Conservation (phyloP, 2,797 vertebrate genomes). For the Galagoides demidoff region DNA sequence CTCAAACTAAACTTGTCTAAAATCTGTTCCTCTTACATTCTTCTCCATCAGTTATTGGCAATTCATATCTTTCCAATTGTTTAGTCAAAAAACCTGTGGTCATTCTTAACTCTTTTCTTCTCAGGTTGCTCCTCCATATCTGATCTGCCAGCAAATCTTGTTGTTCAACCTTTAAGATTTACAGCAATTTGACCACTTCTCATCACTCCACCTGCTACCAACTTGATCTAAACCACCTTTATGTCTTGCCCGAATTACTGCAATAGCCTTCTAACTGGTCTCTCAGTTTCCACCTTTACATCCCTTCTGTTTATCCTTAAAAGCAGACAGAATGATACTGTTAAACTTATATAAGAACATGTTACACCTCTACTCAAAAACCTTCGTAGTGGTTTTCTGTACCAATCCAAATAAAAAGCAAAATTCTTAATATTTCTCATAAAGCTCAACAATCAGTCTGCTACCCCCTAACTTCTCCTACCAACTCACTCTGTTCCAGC, state of each 20-base stretch:
- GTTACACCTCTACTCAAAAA: not conserved
- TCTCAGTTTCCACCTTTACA: not conserved
- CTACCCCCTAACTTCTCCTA: not conserved
- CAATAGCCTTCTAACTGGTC: not conserved
- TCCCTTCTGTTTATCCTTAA: not conserved
- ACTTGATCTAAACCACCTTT: not conserved
- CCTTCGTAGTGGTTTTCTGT: not conserved
- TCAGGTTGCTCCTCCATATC: not conserved
- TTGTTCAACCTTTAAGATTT: not conserved
- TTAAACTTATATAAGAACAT: not conserved
- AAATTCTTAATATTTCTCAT: not conserved
- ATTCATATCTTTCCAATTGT: not conserved
- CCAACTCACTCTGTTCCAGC: not conserved
- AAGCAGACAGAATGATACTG: not conserved
- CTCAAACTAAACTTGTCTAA: not conserved
- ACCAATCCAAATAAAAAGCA: not conserved
- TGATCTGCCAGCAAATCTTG: not conserved
- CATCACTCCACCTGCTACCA: not conserved
- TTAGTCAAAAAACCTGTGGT: not conserved
- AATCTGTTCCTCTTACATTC: not conserved
- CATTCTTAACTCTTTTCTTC: not conserved
- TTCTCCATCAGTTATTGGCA: not conserved
- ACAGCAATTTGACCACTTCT: not conserved
- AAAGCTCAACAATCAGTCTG: not conserved
- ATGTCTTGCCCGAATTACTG: not conserved